Percentiles rank a stretch among this genome's conserved stretches.
phyloP scores from a whole-genome alignment of 2,113 vertebrate genomes.

The Baryphthengus martii region DNA sequence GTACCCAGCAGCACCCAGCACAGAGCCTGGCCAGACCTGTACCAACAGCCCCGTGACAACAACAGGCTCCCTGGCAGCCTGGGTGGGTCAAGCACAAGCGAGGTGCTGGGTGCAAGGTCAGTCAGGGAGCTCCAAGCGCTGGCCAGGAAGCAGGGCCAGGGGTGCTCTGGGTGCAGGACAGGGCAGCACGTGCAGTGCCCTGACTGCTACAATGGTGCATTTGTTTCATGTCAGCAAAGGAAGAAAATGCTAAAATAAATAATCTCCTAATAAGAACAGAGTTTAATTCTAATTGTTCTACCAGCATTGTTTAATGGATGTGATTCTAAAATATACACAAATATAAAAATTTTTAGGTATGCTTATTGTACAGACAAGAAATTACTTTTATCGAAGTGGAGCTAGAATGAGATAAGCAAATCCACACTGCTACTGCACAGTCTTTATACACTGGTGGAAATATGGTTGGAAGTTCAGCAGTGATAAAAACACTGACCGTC shows the following conservation, averaged over 20 bases:
- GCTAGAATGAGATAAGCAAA: neutral
- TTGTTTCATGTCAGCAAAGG: neutral
- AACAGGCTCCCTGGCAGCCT: too few species aligned
- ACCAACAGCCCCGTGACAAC: neutral
- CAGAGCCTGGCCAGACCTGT: neutral
- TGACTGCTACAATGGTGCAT: fast-evolving
- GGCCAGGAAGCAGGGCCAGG: neutral
- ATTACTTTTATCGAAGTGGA: constrained; percentile 16
- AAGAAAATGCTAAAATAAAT: neutral
- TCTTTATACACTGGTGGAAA: neutral
- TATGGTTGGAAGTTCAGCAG: neutral
- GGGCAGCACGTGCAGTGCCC: neutral
- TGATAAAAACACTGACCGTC: neutral
- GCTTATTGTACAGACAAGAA: constrained; percentile 2
- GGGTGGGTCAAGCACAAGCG: fast-evolving
- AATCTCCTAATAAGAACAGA: neutral
- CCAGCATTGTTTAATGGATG: constrained; percentile 12
- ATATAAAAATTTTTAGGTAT: constrained; percentile 32
- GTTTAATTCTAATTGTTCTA: neutral
- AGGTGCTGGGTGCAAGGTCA: neutral
- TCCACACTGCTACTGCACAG: neutral
- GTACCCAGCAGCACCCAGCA: neutral
- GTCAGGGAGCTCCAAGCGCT: neutral
- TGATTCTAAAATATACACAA: constrained; percentile 34
- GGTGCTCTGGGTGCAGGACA: too few species aligned